Conservation (phyloP, 2,113 vertebrate species). For the Andinoacara biseriatus region DNA sequence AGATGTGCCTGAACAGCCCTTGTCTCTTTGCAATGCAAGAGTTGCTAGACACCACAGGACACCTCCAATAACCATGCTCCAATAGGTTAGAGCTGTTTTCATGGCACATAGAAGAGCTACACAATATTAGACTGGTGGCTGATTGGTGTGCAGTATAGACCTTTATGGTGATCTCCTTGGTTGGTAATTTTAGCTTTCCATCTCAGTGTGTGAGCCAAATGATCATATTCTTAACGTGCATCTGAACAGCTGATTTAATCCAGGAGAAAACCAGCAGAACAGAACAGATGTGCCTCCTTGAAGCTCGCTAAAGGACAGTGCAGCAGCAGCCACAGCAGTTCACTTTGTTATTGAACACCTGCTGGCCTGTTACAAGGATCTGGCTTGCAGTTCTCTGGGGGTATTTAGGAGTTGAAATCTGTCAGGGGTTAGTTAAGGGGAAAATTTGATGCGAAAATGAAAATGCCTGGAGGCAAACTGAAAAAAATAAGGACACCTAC, state of each 20-base stretch:
- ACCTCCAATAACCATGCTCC: background rate
- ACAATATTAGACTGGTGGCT: background rate
- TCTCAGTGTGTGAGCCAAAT: constrained; percentile 10
- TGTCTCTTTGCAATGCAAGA: background rate
- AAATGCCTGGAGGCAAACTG: constrained; percentile 23
- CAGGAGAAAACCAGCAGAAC: constrained; percentile 11
- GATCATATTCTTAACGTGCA: constrained; percentile 3
- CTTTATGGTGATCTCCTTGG: constrained; percentile 14
- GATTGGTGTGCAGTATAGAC: background rate
- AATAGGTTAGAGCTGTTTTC: background rate
- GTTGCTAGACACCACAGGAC: background rate
- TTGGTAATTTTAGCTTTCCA: constrained; percentile 21
- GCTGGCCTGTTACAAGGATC: constrained; percentile 30
- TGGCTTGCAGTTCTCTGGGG: constrained; percentile 17
- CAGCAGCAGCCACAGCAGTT: constrained; percentile 52
- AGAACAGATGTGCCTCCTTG: background rate
- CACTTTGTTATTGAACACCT: constrained; percentile 54
- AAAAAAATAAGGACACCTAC: background rate
- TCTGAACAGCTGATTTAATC: constrained; percentile 16
- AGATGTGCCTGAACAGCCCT: background rate
- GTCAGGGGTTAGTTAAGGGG: background rate
- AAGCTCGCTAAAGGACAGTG: constrained; percentile 11
- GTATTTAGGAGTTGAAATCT: constrained; percentile 37
- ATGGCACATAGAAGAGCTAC: background rate
- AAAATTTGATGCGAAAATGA: constrained; percentile 20